phyloP scores from a whole-genome alignment of 2,888 invertebrate genomes.

The Cheilosia impressa region DNA sequence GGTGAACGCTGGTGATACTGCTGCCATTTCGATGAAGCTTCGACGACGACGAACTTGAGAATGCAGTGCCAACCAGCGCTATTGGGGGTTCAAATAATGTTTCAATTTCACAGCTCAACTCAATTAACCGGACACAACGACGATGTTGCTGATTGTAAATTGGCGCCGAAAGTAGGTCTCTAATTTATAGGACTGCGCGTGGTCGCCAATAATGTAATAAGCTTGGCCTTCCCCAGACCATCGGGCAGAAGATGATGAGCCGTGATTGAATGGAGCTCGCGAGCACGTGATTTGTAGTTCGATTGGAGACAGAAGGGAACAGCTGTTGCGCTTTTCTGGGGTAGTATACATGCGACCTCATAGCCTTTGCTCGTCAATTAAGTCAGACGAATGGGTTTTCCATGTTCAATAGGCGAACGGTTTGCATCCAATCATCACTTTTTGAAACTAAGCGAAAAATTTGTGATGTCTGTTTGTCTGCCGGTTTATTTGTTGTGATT shows the following conservation, averaged over 20 bases:
- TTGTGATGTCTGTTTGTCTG: too few species aligned
- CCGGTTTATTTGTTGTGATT: too few species aligned
- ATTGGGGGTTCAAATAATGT: constrained; percentile 28
- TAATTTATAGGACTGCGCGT: constrained; percentile 44
- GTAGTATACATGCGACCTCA: background rate
- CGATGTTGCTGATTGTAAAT: constrained; percentile 36
- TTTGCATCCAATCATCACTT: background rate
- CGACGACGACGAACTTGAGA: constrained; percentile 17
- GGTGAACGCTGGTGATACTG: background rate
- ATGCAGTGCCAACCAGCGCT: constrained; percentile 17
- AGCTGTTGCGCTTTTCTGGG: constrained; percentile 1
- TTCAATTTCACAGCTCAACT: constrained; percentile 8
- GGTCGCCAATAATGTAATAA: constrained; percentile 33
- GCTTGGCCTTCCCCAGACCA: constrained; percentile 50
- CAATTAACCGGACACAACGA: constrained; percentile 18
- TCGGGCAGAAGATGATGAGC: constrained; percentile 3
- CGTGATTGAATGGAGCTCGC: constrained; percentile 7
- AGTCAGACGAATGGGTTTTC: constrained; percentile 22
- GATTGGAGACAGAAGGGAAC: constrained; percentile 5
- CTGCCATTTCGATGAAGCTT: constrained; percentile 36
- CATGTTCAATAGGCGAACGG: constrained; percentile 5
- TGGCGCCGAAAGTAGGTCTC: constrained; percentile 56
- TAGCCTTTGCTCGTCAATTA: background rate
- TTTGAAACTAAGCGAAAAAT: too few species aligned
- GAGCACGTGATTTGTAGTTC: constrained; percentile 20